Percentiles rank a stretch among this genome's conserved stretches.
Evolutionary conservation across 2,888 invertebrate species (phyloP).

Genomic region (Drosophila stalkeri): DNA sequence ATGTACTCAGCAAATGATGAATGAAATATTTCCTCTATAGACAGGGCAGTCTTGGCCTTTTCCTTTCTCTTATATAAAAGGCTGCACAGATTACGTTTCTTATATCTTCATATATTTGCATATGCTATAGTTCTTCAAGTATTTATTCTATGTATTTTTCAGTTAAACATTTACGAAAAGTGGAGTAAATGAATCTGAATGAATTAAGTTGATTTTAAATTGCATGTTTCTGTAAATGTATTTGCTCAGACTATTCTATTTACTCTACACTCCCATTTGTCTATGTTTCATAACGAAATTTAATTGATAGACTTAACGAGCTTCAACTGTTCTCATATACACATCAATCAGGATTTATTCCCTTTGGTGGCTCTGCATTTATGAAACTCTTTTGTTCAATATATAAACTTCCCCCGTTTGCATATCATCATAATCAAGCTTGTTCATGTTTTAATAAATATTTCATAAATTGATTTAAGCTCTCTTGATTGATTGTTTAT

Average conservation of each 20-base stretch:
- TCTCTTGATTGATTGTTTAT: conserved; percentile 8
- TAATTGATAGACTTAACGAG: not conserved
- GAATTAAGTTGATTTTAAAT: too few relatives aligned
- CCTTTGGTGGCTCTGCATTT: not conserved
- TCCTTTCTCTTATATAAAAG: too few relatives aligned
- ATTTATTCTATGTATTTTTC: too few relatives aligned
- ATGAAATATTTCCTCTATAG: not conserved
- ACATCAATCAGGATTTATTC: not conserved
- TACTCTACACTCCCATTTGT: not conserved
- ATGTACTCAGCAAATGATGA: not conserved
- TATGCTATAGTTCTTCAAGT: not conserved
- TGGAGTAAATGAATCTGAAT: too few relatives aligned
- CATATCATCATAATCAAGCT: not conserved
- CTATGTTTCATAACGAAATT: not conserved
- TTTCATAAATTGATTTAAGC: conserved; percentile 6
- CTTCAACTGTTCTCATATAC: not conserved
- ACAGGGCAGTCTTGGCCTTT: not conserved
- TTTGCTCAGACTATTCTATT: too few relatives aligned
- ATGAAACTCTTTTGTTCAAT: not conserved
- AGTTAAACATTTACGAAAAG: not conserved
- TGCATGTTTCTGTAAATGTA: too few relatives aligned
- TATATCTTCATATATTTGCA: not conserved
- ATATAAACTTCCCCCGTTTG: not conserved
- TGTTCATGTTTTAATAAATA: not conserved
- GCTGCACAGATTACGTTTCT: too few relatives aligned